Evolutionary conservation across 2,797 vertebrate genomes (phyloP), one percentile per base, ranked within the genome.

Genomic region (Aratinga solstitialis): DNA sequence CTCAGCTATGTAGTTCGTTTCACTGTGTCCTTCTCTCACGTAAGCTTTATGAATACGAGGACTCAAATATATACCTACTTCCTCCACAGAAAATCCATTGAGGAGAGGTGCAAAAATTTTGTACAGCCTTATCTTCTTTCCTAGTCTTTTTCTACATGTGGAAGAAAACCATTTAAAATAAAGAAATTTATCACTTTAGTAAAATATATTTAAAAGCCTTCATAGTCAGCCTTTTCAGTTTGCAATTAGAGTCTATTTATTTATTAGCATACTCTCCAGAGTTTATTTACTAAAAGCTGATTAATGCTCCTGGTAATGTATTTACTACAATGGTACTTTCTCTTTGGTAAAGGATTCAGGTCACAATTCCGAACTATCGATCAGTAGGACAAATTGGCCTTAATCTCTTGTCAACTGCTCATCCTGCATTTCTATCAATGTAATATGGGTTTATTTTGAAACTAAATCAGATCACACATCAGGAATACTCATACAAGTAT

Each of bases 391-490:
- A 93, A 95, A 92, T 87, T 77, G 47, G 58, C 47, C 62, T 48
- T 96, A 89, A 92, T 93, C 50, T 76, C 62, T 85, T 92, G 79
- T 92, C 62, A 81, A 27, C 59, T 84, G n/a, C 75, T 93, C 94
- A 94, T 85, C 38, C 58, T 89, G 13, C 78, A 69, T 83, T 96
- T 92, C 30, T 84, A 66, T 90, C 79, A 84, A 66, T 15, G 38
- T n/a, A 87, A 73, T 86, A 76, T 24, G 69, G 19, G 9, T 40
- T 92, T 77, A 81, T 78, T 93, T 93, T 86, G 62, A 81, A 92
- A 93, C 27, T 83, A 65, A 92, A 94, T 68, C 42, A 89, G 76
- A 89, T 85, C 83, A 83, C 50, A 87, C 17, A 75, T 78, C 47
- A 81, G 74, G 38, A 89, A 85, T 81, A 66, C 20, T 56, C 79